A percentile compares a stretch with the other conserved stretches of the same genome.
Evolutionary conservation across 2,113 vertebrate genomes (phyloP).

Genomic region (Chamaetylas fuelleborni): DNA sequence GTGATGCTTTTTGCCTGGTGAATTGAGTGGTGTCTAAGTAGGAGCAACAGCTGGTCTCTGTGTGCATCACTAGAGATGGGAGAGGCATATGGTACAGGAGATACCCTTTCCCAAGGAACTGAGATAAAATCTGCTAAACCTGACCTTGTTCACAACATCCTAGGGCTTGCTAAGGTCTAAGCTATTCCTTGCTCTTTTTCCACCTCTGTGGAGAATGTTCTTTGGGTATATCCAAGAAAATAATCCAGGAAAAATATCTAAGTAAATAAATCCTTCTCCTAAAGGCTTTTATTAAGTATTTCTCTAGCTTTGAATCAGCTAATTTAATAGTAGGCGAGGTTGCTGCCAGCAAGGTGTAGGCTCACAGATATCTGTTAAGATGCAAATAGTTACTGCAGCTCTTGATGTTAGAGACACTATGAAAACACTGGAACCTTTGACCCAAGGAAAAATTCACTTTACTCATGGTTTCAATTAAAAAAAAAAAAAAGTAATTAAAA

Average conservation of each 20-base stretch:
- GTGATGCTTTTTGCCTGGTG: not conserved
- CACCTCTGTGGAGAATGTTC: not conserved
- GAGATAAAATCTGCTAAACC: not conserved
- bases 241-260: not conserved
- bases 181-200: not conserved
- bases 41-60: not conserved
- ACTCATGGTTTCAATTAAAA: not conserved
- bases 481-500: not conserved
- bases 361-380: not conserved
- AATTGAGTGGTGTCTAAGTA: not conserved
- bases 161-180: not conserved
- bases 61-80: not conserved
- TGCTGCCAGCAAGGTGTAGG: accelerated
- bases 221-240: not conserved
- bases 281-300: not conserved
- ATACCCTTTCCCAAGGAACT: not conserved
- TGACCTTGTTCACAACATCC: not conserved
- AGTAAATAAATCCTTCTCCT: not conserved
- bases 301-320: not conserved
- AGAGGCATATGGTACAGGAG: not conserved
- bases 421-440: not conserved
- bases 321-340: not conserved
- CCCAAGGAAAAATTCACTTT: not conserved
- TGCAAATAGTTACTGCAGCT: not conserved
- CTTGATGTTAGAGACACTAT: not conserved